Conservation (phyloP, 1,140 invertebrate species). For the Drosophila athabasca region DNA sequence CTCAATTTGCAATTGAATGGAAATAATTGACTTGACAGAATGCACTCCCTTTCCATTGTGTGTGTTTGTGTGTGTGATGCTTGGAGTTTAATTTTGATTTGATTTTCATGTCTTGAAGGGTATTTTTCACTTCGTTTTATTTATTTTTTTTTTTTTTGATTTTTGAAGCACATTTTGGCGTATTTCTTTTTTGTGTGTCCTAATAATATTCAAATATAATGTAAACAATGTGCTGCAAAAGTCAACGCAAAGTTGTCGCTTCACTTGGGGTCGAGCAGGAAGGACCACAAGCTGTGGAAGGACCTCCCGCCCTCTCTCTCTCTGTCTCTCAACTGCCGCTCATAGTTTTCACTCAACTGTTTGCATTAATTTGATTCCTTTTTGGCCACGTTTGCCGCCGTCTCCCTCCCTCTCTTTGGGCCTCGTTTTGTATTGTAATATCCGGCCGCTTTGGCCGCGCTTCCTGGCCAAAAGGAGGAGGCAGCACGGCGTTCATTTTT, state of each 20-base stretch:
- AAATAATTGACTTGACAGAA: no score
- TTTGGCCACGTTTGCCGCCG: constrained; percentile 17
- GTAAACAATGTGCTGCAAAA: constrained; percentile 54
- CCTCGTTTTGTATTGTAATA: constrained; percentile 64
- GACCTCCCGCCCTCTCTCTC: not conserved
- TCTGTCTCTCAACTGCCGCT: constrained; percentile 1
- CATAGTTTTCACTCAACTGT: constrained; percentile 60
- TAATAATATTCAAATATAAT: constrained; percentile 69
- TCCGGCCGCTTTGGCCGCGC: constrained; percentile 44
- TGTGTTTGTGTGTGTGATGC: no score
- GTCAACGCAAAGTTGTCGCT: constrained; percentile 41
- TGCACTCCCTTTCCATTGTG: no score
- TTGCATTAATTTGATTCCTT: constrained; percentile 68
- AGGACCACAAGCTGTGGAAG: not conserved
- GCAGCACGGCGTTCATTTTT: constrained; percentile 27
- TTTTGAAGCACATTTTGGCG: not conserved
- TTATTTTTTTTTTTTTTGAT: not conserved
- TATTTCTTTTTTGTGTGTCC: constrained; percentile 13
- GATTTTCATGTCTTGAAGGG: not conserved
- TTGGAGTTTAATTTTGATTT: no score
- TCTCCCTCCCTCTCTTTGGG: not conserved
- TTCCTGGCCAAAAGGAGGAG: constrained; percentile 25
- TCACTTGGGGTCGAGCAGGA: constrained; percentile 5
- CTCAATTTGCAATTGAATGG: no score
- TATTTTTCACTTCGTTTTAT: not conserved